Conservation (phyloP, 2,797 vertebrate species). For the Limnodromus scolopaceus region DNA sequence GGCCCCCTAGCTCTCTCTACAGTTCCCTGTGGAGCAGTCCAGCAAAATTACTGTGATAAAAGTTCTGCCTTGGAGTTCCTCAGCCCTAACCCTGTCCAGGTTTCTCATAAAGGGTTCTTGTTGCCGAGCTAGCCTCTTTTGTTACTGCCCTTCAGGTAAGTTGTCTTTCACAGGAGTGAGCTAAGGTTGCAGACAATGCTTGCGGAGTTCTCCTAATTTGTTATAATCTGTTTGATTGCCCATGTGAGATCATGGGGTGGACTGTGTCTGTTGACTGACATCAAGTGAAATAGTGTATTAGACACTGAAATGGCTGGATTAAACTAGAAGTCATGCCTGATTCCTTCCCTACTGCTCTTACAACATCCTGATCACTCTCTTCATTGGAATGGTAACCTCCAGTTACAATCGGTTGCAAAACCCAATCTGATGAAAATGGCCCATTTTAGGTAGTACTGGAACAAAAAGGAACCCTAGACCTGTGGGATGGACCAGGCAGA, state of each 20-base stretch:
- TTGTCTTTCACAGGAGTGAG: not conserved
- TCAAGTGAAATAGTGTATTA: not conserved
- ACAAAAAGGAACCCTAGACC: not conserved
- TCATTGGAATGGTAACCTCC: not conserved
- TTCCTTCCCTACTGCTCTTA: not conserved
- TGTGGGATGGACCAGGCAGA: not conserved
- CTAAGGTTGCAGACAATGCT: not conserved
- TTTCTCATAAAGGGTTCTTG: not conserved
- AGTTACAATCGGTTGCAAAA: not conserved
- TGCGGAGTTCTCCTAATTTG: not conserved
- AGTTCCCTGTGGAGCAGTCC: not conserved
- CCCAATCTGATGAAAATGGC: not conserved
- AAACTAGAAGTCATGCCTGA: not conserved
- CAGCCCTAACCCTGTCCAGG: not conserved
- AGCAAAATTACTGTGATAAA: not conserved
- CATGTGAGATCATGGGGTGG: not conserved
- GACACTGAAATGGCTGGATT: not conserved
- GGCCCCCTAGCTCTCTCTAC: not conserved
- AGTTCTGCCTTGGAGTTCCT: not conserved
- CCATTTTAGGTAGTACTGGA: not conserved
- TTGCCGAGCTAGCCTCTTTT: not conserved
- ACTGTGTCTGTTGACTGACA: not conserved
- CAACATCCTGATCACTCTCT: not conserved
- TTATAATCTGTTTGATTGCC: not conserved
- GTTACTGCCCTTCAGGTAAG: not conserved